phyloP scores from a whole-genome alignment of 2,888 invertebrate species.

The Dorcus parallelipipedus region DNA sequence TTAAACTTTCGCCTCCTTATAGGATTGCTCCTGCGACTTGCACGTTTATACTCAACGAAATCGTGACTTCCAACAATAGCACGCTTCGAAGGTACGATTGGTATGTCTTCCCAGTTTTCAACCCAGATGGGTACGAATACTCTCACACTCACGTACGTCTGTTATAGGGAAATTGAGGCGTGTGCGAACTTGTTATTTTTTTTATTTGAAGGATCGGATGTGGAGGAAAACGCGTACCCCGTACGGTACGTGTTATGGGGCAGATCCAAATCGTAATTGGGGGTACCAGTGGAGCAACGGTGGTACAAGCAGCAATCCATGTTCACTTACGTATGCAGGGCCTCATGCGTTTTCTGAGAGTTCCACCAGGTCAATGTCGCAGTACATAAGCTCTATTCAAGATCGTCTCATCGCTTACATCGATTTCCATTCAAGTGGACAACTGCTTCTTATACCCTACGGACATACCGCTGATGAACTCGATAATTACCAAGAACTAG shows the following conservation, averaged over 20 bases:
- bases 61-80: slow-evolving; percentile 50
- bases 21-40: slow-evolving; percentile 42
- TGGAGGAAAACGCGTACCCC: slow-evolving; percentile 67
- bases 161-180: too few species aligned
- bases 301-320: slow-evolving; percentile 55
- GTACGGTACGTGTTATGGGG: slow-evolving; percentile 58
- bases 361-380: slow-evolving; percentile 56
- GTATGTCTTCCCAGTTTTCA: slow-evolving; percentile 70
- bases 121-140: slow-evolving; percentile 72
- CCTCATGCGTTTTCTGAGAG: slow-evolving; percentile 66
- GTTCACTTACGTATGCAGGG: slow-evolving; percentile 66
- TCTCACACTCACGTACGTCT: slow-evolving; percentile 58
- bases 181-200: too few species aligned
- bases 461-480: slow-evolving; percentile 60
- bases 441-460: slow-evolving; percentile 66
- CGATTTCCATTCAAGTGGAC: slow-evolving; percentile 72
- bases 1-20: too few species aligned
- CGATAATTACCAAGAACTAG: slow-evolving; percentile 59
- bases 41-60: slow-evolving; percentile 60
- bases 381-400: slow-evolving; percentile 50
- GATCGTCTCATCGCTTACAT: slow-evolving; percentile 54
- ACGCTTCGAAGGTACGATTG: slow-evolving; percentile 63
- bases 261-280: slow-evolving; percentile 79
- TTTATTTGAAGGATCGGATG: slow-evolving; percentile 53
- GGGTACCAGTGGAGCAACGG: slow-evolving; percentile 63